These are phyloP conservation scores for Castor canadensis DNA, from an alignment of 2,113 vertebrate species.

Conservation along the genomic window DNA sequence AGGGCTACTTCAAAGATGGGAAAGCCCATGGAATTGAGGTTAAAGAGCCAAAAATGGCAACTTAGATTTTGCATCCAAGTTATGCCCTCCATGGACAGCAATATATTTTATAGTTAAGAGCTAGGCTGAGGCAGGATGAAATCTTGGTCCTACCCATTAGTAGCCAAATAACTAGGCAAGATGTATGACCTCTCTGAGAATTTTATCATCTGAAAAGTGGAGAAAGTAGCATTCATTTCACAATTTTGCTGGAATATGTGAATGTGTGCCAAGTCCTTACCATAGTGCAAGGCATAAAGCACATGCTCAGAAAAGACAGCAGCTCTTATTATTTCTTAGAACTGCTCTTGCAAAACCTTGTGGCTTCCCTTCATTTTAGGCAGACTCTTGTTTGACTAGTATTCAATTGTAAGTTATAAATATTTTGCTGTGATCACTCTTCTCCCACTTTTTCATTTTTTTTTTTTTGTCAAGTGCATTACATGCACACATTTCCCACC, in stretches of 20 bases:
- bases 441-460: constrained; percentile 48
- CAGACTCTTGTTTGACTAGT: constrained; percentile 56
- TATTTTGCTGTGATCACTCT: constrained; percentile 28
- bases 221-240: not conserved
- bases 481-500: constrained; percentile 71
- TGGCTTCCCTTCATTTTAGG: not conserved
- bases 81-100: not conserved
- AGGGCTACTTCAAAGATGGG: not conserved
- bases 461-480: constrained; percentile 72
- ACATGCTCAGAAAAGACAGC: not conserved
- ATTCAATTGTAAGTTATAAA: constrained; percentile 61
- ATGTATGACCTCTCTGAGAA: not conserved
- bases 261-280: not conserved
- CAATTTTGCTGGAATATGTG: not conserved
- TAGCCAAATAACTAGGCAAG: not conserved
- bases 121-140: not conserved
- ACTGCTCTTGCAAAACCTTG: not conserved
- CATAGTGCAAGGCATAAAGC: not conserved
- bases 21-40: not conserved
- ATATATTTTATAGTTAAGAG: not conserved
- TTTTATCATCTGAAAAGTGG: not conserved
- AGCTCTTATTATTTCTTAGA: not conserved
- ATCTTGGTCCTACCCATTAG: not conserved
- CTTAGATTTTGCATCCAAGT: not conserved
- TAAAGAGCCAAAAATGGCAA: not conserved